phyloP scores from a whole-genome alignment of 2,797 vertebrate species.

The Gymnocypris eckloni region DNA sequence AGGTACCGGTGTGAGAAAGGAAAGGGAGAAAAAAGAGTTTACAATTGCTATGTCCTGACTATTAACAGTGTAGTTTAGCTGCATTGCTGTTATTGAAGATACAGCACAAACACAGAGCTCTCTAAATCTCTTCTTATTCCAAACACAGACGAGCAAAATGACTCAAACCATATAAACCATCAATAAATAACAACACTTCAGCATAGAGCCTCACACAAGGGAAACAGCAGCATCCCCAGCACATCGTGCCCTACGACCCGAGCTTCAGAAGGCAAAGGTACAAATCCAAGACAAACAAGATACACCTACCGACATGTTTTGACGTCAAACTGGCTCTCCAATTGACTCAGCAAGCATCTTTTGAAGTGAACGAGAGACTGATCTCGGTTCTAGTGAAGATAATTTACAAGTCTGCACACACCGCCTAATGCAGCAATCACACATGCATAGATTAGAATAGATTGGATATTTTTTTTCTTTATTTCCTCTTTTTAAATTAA shows the following conservation, averaged over 20 bases:
- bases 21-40: slow-evolving; percentile 64
- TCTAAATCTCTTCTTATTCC: slow-evolving; percentile 41
- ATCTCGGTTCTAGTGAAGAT: slow-evolving; percentile 38
- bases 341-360: slow-evolving; percentile 41
- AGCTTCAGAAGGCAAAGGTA: slow-evolving; percentile 37
- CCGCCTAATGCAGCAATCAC: slow-evolving; percentile 43
- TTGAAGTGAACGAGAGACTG: slow-evolving; percentile 28
- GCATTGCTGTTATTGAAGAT: slow-evolving; percentile 13
- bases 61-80: slow-evolving; percentile 65
- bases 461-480: slow-evolving; percentile 1
- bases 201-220: slow-evolving; percentile 12
- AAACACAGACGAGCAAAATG: slow-evolving; percentile 26
- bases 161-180: slow-evolving; percentile 36
- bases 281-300: slow-evolving; percentile 45
- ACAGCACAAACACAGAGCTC: slow-evolving; percentile 8
- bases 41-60: slow-evolving; percentile 63
- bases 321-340: slow-evolving; percentile 30
- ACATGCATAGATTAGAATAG: not conserved
- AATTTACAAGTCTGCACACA: slow-evolving; percentile 46
- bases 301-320: slow-evolving; percentile 29
- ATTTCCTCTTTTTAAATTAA: not conserved
- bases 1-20: slow-evolving; percentile 75
- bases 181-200: slow-evolving; percentile 28
- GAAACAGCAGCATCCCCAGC: slow-evolving; percentile 17
- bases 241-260: not conserved